These are phyloP conservation scores for Campoplex capitator DNA, from an alignment of 2,888 invertebrate species.

Conservation along the genomic window DNA sequence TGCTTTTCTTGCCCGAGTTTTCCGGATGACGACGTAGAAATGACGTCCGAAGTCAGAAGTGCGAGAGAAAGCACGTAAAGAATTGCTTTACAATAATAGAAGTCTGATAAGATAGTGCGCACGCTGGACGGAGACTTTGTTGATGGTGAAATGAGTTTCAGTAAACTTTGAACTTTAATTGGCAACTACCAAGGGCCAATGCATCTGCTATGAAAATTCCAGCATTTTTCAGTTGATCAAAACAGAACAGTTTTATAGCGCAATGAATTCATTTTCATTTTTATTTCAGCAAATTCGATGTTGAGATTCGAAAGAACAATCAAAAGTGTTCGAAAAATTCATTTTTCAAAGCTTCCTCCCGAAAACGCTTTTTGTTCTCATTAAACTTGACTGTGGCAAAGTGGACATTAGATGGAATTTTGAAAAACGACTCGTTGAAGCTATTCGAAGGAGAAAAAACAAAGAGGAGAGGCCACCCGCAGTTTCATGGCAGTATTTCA, in stretches of 20 bases:
- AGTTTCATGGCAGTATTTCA: constrained; percentile 19
- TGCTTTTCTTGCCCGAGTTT: neutral
- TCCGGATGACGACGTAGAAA: constrained; percentile 47
- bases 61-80: constrained; percentile 25
- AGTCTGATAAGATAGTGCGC: constrained; percentile 55
- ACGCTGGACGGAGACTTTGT: constrained; percentile 14
- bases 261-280: too few relatives aligned
- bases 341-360: neutral
- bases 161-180: constrained; percentile 55
- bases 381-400: neutral
- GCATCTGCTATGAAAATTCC: neutral
- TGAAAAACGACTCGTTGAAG: neutral
- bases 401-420: neutral
- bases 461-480: constrained; percentile 70
- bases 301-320: too few relatives aligned
- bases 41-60: constrained; percentile 33
- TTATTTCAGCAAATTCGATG: too few relatives aligned
- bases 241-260: neutral
- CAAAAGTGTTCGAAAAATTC: neutral
- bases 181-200: constrained; percentile 18
- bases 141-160: constrained; percentile 9
- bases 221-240: neutral
- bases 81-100: constrained; percentile 56
- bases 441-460: constrained; percentile 15
- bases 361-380: neutral